A percentile compares a stretch with the other conserved stretches of the same genome.
phyloP scores from a whole-genome alignment of 2,888 invertebrate species.

The Keiferia lycopersicella region DNA sequence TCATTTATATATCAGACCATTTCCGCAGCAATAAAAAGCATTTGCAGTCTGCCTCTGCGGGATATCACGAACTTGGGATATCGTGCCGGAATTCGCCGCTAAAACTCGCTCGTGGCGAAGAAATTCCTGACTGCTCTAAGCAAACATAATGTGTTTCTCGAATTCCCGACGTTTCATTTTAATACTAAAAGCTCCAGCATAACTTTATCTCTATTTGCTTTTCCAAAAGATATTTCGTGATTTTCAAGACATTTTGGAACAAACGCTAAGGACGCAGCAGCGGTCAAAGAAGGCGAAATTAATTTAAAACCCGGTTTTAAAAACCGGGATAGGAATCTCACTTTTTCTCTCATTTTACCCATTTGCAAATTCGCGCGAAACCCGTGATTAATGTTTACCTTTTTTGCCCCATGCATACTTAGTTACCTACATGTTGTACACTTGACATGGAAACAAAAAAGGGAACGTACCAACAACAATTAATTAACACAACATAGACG shows the following conservation, averaged over 20 bases:
- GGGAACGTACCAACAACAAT: constrained; percentile 16
- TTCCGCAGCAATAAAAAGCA: constrained; percentile 12
- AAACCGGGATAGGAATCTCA: constrained; percentile 3
- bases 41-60: constrained; percentile 8
- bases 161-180: background rate
- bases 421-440: constrained; percentile 20
- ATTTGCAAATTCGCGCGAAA: constrained; percentile 12
- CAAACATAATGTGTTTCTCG: constrained; percentile 6
- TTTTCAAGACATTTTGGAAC: background rate
- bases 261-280: background rate
- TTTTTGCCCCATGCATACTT: constrained; percentile 23
- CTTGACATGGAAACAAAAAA: constrained; percentile 27
- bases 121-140: constrained; percentile 3
- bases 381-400: constrained; percentile 24
- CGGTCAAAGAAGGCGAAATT: background rate
- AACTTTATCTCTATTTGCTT: background rate
- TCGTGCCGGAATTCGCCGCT: constrained; percentile 7
- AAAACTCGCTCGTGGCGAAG: constrained; percentile 9
- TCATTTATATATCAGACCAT: background rate
- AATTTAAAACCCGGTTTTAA: background rate
- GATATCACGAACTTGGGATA: constrained; percentile 3
- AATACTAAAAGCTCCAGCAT: background rate
- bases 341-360: background rate
- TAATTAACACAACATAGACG: constrained; percentile 11
- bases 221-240: too few relatives aligned